Conservation (phyloP, 2,113 vertebrate genomes). For the Triplophysa tibetana region DNA sequence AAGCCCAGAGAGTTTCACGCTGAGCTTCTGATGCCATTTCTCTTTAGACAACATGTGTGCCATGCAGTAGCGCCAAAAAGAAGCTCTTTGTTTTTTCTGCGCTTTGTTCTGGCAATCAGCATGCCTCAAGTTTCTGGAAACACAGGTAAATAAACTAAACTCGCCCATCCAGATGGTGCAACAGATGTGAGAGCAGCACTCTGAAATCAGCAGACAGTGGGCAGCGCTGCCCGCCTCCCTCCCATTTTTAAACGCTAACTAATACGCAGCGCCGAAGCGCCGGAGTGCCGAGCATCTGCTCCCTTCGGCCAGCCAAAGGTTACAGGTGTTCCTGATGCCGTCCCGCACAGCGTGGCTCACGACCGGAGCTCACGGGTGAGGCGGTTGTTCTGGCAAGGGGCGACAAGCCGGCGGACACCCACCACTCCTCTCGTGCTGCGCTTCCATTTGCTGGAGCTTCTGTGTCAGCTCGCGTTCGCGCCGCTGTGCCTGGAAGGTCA, state of each 20-base stretch:
- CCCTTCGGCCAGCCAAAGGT: slow-evolving; percentile 92
- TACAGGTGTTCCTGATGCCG: slow-evolving; percentile 94
- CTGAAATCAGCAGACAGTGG: slow-evolving; percentile 93
- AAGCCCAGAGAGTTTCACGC: slow-evolving; percentile 93
- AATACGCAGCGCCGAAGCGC: slow-evolving; percentile 87
- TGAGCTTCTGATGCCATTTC: slow-evolving; percentile 99
- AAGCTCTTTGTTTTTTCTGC: slow-evolving; percentile 82
- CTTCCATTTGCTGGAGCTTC: slow-evolving; percentile 88
- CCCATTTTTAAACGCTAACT: slow-evolving; percentile 84
- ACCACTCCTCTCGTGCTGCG: slow-evolving; percentile 89
- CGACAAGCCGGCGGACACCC: slow-evolving; percentile 82
- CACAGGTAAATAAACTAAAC: slow-evolving; percentile 99
- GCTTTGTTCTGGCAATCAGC: slow-evolving; percentile 94
- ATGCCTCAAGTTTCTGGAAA: slow-evolving; percentile 92
- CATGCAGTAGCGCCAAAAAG: slow-evolving; percentile 92
- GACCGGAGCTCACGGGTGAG: slow-evolving; percentile 65
- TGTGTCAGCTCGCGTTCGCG: slow-evolving; percentile 85
- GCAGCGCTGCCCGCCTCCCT: slow-evolving; percentile 86
- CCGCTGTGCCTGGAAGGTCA: slow-evolving; percentile 81
- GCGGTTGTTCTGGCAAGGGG: slow-evolving; percentile 53
- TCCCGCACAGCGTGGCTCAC: slow-evolving; percentile 85
- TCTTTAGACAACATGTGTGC: slow-evolving; percentile 99
- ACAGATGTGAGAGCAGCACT: slow-evolving; percentile 98
- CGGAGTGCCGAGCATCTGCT: slow-evolving; percentile 90
- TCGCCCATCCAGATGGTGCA: slow-evolving; percentile 97